These are phyloP conservation scores for Sinodicranocentrus sp. DNA, from an alignment of 2,888 invertebrate species.

Conservation along the genomic window DNA sequence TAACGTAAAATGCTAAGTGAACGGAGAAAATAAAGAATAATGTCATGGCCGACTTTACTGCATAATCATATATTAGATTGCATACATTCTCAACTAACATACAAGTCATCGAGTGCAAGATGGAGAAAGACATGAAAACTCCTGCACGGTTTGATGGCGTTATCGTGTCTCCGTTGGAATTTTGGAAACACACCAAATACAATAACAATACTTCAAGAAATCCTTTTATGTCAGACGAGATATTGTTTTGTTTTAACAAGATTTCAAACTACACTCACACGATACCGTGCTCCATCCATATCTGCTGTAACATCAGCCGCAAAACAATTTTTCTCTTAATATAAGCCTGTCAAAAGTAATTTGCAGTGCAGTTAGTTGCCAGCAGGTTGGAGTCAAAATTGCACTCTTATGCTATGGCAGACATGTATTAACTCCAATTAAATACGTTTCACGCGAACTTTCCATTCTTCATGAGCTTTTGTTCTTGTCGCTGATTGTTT, in stretches of 20 bases:
- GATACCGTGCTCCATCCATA: not conserved
- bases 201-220: constrained; percentile 2
- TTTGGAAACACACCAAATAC: constrained; percentile 34
- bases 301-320: not conserved
- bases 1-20: not conserved
- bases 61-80: constrained; percentile 33
- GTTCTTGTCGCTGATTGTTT: too few relatives aligned
- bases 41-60: constrained; percentile 57
- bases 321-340: too few relatives aligned
- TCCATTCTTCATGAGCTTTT: too few relatives aligned
- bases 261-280: not conserved
- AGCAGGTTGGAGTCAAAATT: not conserved
- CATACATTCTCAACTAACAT: not conserved
- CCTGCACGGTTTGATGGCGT: constrained; percentile 11
- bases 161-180: constrained; percentile 16
- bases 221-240: not conserved
- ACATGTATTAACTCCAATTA: too few relatives aligned
- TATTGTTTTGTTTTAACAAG: not conserved
- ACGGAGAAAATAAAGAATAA: constrained; percentile 29
- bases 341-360: not conserved
- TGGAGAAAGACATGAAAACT: not conserved
- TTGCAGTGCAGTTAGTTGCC: not conserved
- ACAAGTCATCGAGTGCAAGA: not conserved
- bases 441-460: too few relatives aligned
- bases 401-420: too few relatives aligned